These are phyloP conservation scores for Muscicapa adusta DNA, from an alignment of 2,113 vertebrate genomes.

Conservation along the genomic window DNA sequence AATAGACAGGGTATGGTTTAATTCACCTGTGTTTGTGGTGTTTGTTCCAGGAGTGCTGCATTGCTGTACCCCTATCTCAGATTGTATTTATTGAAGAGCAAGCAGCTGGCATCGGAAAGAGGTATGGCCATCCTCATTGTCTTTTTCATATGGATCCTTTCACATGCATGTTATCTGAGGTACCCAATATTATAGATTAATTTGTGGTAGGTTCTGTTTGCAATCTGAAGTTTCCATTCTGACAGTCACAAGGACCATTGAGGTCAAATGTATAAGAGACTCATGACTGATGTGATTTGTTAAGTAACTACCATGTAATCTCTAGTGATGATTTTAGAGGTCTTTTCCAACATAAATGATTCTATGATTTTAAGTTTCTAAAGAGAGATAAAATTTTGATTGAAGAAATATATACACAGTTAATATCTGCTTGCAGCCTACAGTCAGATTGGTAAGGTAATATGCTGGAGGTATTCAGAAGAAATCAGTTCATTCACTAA, in stretches of 20 bases:
- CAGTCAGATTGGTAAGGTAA: neutral
- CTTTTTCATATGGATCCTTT: neutral
- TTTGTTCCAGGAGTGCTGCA: slow-evolving; percentile 86
- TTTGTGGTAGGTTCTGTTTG: neutral
- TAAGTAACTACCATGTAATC: neutral
- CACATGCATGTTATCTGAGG: neutral
- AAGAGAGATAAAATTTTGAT: neutral
- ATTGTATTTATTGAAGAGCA: slow-evolving; percentile 94
- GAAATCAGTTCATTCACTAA: neutral
- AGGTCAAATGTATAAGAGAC: neutral
- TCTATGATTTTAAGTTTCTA: neutral
- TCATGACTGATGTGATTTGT: neutral
- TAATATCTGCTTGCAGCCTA: neutral
- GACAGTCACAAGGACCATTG: neutral
- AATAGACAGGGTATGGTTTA: neutral
- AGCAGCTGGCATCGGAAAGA: slow-evolving; percentile 94
- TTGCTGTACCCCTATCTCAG: slow-evolving; percentile 87
- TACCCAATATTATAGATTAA: neutral
- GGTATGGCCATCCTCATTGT: slow-evolving; percentile 65
- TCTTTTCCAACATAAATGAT: neutral
- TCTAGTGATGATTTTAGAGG: neutral
- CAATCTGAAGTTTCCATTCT: neutral
- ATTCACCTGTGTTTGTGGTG: neutral
- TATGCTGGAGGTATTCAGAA: neutral
- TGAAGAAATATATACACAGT: neutral